Evolutionary conservation across 2,888 invertebrate species (phyloP), one percentile per base, ranked within the genome.

Genomic region (Sepiola atlantica): DNA sequence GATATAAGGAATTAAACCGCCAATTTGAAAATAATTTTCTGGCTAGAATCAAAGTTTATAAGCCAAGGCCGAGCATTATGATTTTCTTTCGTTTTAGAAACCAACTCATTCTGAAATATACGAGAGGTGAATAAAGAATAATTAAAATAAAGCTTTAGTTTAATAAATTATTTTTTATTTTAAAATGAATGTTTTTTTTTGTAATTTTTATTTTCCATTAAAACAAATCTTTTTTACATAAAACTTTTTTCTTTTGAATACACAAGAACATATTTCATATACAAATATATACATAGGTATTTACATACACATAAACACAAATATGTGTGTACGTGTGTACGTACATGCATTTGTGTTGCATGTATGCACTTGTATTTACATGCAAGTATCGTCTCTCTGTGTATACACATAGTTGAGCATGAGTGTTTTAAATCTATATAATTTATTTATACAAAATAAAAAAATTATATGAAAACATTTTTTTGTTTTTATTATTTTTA

Each of bases 81-180:
- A 45, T 45, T 45, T 8, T 45, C 8, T 45, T 45, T 45, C 45
- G n/a, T 45, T 45, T 8, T 45, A 45, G 45, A 45, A 45, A 45
- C 2, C 2, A 45, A 77, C 4, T n/a, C n/a, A 77, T n/a, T 77
- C n/a, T 16, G n/a, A 16, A 0, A 16, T 32, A 18, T 14, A 32
- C n/a, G n/a, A 18, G 77, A 14, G 12, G 14, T 14, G n/a, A 77
- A n/a, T 77, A 32, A 77, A 77, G 16, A 77, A 12, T 77, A n/a
- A 45, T 45, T n/a, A n/a, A 77, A 77, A 32, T 77, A 77, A 77
- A 77, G 14, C 77, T 77, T 77, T 77, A n/a, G 77, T 77, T 32
- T 77, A 77, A 77, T 77, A 77, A 77, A 77, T 77, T 77, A 77
- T 77, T n/a, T 77, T 77, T 77, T 77, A 77, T 77, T 77, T 77